These are phyloP conservation scores for Trichonephila clavipes DNA, from an alignment of 1,140 invertebrate species.

Conservation along the genomic window DNA sequence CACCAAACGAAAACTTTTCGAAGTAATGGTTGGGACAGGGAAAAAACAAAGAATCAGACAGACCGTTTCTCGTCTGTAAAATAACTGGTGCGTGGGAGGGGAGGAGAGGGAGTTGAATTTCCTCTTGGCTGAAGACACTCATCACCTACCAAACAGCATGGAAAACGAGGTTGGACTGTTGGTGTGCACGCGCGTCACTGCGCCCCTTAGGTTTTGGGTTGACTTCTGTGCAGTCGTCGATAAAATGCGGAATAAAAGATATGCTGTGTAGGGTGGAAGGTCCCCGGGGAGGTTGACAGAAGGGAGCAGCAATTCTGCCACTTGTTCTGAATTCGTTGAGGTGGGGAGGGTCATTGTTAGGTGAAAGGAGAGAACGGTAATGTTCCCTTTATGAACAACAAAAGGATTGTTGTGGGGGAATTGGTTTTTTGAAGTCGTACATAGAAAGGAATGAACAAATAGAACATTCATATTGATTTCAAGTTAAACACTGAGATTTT, in stretches of 20 bases:
- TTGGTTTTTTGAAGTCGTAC: neutral
- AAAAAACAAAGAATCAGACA: constrained; percentile 8
- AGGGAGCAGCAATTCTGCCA: constrained; percentile 26
- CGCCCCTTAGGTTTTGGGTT: constrained; percentile 31
- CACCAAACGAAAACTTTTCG: neutral
- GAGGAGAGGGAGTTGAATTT: neutral
- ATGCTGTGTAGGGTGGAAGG: neutral
- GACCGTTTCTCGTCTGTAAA: neutral
- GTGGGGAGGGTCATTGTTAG: neutral
- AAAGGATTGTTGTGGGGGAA: neutral
- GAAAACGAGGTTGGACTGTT: constrained; percentile 53
- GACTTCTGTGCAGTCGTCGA: constrained; percentile 18
- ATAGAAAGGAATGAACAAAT: no score
- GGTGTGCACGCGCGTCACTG: constrained; percentile 47
- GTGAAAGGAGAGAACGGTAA: constrained; percentile 7
- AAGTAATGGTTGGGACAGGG: neutral
- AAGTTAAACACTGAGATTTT: no score
- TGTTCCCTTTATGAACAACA: neutral
- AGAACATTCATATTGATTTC: no score
- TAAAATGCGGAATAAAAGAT: constrained; percentile 17
- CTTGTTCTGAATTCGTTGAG: constrained; percentile 34
- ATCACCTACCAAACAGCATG: constrained; percentile 43
- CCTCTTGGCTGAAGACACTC: constrained; percentile 6
- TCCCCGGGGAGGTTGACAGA: constrained; percentile 44
- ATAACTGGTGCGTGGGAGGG: neutral